Base-by-base conservation (phyloP, 1,140 invertebrate species). In the Pseudomyrmex gracilis region DNA sequence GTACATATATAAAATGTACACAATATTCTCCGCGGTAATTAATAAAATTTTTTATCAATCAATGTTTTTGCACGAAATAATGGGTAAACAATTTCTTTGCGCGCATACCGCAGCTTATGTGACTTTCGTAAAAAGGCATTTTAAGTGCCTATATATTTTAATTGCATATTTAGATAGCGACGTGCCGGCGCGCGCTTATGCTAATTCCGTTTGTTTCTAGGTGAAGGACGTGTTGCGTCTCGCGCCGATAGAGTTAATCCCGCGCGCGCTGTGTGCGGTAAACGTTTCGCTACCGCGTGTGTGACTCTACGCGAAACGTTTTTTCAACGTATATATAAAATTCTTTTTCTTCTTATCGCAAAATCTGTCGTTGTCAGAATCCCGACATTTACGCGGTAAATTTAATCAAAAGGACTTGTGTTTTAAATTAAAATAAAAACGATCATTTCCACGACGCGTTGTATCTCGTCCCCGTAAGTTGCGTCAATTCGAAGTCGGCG, bases 151-250 rank as follows among this genome's bases (percentile, higher is more conserved):
- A 17, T 60, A 17, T 60, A 60, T 80, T 71, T 34, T 34, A 34
- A 34, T 34, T 34, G 34, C 34, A 34, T 34, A 80, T 71, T 80
- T 80, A 78, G 53, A 78, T 47, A 70, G 76, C 64, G 22, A 70
- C 53, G 43, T 58, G 53, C 43, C 2, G 15, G 45, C 2, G 53
- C 76, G 53, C n/a, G 53, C 12, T 80, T 70, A 71, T 80, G 76
- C 53, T 80, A 80, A 80, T 80, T 58, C 22, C 8, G 60, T 71
- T 68, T 70, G 66, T 80, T 80, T 80, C 66, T 80, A 80, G 76
- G 76, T 80, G 76, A 80, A 80, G 76, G 76, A 80, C 66, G 12
- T 12, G 20, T 47, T 78, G 43, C 64, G 64, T 71, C 66, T 47
- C 53, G 67, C 53, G 67, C 53, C 66, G 20, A 58, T 47, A 47